phyloP scores from a whole-genome alignment of 2,113 vertebrate species.

The Poeciliopsis occidentalis region DNA sequence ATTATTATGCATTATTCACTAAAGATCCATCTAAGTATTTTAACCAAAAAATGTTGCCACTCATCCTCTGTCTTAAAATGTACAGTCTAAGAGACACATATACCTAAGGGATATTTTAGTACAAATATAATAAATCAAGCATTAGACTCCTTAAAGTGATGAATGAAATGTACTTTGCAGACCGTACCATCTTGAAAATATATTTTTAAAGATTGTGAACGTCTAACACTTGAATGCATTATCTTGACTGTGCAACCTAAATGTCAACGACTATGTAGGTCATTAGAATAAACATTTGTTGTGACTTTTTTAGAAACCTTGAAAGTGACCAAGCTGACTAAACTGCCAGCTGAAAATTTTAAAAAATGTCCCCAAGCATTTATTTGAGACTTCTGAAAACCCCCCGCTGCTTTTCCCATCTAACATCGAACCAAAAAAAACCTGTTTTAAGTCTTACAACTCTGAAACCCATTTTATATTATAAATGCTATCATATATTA shows the following conservation, averaged over 20 bases:
- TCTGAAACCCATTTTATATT: neutral
- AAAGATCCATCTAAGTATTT: neutral
- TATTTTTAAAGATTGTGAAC: neutral
- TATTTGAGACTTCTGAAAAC: too few species aligned
- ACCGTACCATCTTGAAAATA: neutral
- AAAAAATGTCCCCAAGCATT: too few species aligned
- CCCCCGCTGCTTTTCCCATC: too few species aligned
- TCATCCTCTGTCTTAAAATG: neutral
- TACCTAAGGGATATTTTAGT: neutral
- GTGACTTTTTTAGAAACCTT: too few species aligned
- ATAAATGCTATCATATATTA: constrained; percentile 11
- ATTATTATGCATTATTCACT: neutral
- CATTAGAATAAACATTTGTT: too few species aligned
- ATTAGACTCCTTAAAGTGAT: neutral
- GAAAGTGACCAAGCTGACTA: too few species aligned
- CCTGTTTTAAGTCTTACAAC: neutral
- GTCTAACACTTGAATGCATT: too few species aligned
- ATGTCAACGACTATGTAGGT: too few species aligned
- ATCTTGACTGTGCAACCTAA: too few species aligned
- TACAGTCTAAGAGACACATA: neutral
- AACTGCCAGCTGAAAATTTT: too few species aligned
- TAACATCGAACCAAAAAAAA: neutral
- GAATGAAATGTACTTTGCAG: neutral
- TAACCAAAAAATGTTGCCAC: neutral
- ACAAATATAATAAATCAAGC: neutral